Conservation (phyloP, 2,888 invertebrate species). For the Rhagium mordax region DNA sequence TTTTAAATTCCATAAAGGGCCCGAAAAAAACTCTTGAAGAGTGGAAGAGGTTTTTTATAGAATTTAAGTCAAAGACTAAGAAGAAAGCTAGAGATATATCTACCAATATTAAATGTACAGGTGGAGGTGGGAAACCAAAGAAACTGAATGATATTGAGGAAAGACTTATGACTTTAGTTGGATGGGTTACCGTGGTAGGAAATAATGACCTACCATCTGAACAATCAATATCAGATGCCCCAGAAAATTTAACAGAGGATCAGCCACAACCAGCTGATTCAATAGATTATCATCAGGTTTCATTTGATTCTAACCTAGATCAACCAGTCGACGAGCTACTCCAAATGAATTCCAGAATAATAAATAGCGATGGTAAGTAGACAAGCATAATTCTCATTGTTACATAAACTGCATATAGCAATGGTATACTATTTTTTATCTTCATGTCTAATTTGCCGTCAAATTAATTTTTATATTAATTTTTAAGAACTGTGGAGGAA, state of each 20-base stretch:
- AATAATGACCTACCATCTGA: background rate
- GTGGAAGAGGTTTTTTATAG: background rate
- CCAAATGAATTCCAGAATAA: background rate
- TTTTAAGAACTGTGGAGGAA: too few species aligned
- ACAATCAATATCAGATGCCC: background rate
- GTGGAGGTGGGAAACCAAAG: background rate
- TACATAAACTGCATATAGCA: background rate
- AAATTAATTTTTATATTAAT: background rate
- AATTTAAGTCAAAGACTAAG: background rate
- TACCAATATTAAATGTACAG: background rate
- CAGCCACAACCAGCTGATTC: background rate
- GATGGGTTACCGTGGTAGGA: too few species aligned
- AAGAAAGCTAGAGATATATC: background rate
- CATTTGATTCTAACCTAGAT: too few species aligned
- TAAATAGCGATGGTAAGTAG: background rate
- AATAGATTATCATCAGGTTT: too few species aligned
- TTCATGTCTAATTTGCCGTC: background rate
- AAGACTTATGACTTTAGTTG: too few species aligned
- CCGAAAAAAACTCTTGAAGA: background rate
- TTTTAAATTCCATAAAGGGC: background rate
- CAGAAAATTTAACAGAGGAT: background rate
- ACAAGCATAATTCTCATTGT: background rate
- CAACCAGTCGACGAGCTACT: too few species aligned
- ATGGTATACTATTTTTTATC: background rate
- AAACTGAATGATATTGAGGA: too few species aligned